phyloP scores from a whole-genome alignment of 2,797 vertebrate genomes.

The Picus viridis region DNA sequence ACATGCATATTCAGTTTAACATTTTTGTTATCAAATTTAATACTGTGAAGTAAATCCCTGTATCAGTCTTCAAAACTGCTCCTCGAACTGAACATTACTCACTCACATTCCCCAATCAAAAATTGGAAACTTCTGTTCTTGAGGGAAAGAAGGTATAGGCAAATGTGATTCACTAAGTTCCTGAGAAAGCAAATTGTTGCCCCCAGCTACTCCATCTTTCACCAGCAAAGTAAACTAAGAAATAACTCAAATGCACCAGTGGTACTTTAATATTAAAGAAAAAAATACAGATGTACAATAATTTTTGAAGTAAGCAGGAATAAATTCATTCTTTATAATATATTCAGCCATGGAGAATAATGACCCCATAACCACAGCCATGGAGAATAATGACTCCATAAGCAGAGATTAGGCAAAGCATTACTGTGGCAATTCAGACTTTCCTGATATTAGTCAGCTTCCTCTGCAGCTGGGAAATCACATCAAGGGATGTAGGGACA shows the following conservation, averaged over 20 bases:
- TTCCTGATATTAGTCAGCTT: neutral
- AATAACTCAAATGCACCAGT: neutral
- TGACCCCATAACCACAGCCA: neutral
- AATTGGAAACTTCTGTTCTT: neutral
- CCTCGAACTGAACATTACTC: neutral
- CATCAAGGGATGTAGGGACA: neutral
- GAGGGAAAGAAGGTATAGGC: neutral
- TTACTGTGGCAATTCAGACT: neutral
- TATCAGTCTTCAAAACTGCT: neutral
- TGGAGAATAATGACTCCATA: neutral
- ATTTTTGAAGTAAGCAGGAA: neutral
- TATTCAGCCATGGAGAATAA: neutral
- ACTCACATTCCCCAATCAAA: neutral
- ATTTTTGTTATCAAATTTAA: constrained; percentile 6
- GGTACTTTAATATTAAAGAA: neutral
- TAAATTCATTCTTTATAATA: neutral
- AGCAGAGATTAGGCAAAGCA: neutral
- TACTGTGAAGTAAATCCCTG: neutral
- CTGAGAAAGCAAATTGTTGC: neutral
- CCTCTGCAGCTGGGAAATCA: neutral
- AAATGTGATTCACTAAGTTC: neutral
- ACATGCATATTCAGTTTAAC: neutral
- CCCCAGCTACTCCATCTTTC: neutral
- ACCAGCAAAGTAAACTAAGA: neutral
- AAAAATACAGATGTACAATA: neutral